A percentile compares a stretch with the other conserved stretches of the same genome.
Evolutionary conservation across 2,113 vertebrate species (phyloP).

Genomic region (Dicerorhinus sumatrensis): DNA sequence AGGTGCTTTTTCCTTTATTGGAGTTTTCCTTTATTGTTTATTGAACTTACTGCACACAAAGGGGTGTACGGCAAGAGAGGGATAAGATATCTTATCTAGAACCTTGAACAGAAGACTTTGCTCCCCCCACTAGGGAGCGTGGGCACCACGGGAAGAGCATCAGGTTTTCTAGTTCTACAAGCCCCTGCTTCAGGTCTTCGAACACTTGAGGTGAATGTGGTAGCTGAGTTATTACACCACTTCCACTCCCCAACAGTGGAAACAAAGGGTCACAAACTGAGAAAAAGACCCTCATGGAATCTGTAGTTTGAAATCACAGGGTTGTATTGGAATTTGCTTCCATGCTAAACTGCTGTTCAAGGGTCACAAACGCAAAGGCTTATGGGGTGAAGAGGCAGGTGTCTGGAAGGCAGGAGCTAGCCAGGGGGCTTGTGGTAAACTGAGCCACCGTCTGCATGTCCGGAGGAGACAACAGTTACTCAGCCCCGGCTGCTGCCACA

Average conservation of each 20-base stretch:
- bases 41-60: neutral
- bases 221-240: neutral
- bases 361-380: neutral
- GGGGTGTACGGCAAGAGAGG: no score
- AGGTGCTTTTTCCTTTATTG: neutral
- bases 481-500: neutral
- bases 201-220: neutral
- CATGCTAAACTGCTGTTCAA: neutral
- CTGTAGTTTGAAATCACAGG: neutral
- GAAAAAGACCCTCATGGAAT: neutral
- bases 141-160: neutral
- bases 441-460: rapidly evolving
- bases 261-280: neutral
- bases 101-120: neutral
- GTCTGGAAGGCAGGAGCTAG: neutral
- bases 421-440: no score
- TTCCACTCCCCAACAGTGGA: neutral
- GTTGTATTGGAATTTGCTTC: neutral
- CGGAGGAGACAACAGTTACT: no score
- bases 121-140: rapidly evolving
- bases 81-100: neutral
- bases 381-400: neutral
- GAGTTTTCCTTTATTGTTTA: neutral
- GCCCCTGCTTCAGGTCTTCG: neutral
- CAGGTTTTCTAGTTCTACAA: neutral